Evolutionary conservation across 2,797 vertebrate species (phyloP).

Genomic region (Tenualosa ilisha): DNA sequence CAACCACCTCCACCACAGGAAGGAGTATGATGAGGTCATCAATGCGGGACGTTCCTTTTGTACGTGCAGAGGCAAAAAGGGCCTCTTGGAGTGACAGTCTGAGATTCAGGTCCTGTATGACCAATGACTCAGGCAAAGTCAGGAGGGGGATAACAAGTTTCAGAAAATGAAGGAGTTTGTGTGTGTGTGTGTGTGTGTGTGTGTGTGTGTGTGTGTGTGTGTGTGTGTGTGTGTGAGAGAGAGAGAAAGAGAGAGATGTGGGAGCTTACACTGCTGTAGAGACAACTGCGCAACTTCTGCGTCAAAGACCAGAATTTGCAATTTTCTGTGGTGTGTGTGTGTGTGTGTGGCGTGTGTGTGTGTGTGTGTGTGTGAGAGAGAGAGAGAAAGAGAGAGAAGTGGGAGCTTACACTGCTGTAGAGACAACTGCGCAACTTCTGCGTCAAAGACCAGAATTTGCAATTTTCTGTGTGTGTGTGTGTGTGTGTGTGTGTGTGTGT

Average conservation of each 20-base stretch:
- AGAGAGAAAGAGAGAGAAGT: too few species aligned
- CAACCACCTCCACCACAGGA: background rate
- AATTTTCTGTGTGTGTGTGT: background rate
- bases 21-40: background rate
- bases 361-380: slow-evolving; percentile 1
- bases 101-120: background rate
- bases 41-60: background rate
- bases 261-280: background rate
- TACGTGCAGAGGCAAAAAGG: background rate
- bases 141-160: too few species aligned
- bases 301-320: too few species aligned
- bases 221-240: background rate
- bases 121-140: background rate
- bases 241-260: background rate
- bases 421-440: too few species aligned
- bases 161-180: too few species aligned
- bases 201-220: background rate
- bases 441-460: too few species aligned
- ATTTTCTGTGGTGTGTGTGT: too few species aligned
- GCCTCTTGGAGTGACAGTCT: background rate
- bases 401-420: too few species aligned
- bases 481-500: slow-evolving; percentile 20
- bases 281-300: background rate
- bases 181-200: too few species aligned
- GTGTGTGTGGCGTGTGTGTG: background rate